These are phyloP conservation scores for Tachystola acroxantha DNA, from an alignment of 2,888 invertebrate genomes.

Conservation along the genomic window DNA sequence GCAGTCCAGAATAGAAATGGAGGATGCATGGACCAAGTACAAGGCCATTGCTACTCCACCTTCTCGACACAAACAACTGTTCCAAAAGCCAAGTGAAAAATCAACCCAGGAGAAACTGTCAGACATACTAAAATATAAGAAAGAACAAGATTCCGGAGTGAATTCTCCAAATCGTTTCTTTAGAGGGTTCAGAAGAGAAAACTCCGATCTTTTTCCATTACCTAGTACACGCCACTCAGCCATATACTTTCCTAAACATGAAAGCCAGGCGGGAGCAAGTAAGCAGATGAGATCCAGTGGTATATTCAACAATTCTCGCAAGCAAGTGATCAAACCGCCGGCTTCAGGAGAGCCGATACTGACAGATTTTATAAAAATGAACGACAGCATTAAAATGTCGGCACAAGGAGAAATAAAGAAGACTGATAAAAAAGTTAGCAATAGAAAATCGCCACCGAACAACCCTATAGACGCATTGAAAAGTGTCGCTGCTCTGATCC, in stretches of 20 bases:
- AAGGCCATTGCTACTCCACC: slow-evolving; percentile 65
- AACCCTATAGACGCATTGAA: slow-evolving; percentile 69
- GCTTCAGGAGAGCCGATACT: slow-evolving; percentile 82
- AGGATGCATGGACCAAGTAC: slow-evolving; percentile 66
- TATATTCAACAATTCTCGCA: slow-evolving; percentile 82
- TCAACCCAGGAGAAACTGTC: slow-evolving; percentile 64
- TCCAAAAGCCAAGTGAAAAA: slow-evolving; percentile 54
- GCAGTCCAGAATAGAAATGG: slow-evolving; percentile 66
- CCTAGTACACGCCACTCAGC: slow-evolving; percentile 87
- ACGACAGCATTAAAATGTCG: slow-evolving; percentile 69
- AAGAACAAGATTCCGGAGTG: slow-evolving; percentile 84
- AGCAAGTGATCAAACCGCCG: slow-evolving; percentile 69
- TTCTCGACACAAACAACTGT: slow-evolving; percentile 55
- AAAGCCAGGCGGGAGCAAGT: slow-evolving; percentile 60
- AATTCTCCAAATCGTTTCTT: slow-evolving; percentile 85
- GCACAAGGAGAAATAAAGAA: slow-evolving; percentile 59
- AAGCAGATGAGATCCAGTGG: slow-evolving; percentile 82
- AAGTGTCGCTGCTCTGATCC: slow-evolving; percentile 59
- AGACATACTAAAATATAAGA: slow-evolving; percentile 79
- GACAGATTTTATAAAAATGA: slow-evolving; percentile 82
- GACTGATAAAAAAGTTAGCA: slow-evolving; percentile 36
- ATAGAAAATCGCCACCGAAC: slow-evolving; percentile 40
- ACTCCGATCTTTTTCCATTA: slow-evolving; percentile 89
- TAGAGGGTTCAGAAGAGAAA: slow-evolving; percentile 88
- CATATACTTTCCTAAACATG: slow-evolving; percentile 78